Evolutionary conservation across 2,113 vertebrate genomes (phyloP).

Genomic region (Pogona vitticeps): DNA sequence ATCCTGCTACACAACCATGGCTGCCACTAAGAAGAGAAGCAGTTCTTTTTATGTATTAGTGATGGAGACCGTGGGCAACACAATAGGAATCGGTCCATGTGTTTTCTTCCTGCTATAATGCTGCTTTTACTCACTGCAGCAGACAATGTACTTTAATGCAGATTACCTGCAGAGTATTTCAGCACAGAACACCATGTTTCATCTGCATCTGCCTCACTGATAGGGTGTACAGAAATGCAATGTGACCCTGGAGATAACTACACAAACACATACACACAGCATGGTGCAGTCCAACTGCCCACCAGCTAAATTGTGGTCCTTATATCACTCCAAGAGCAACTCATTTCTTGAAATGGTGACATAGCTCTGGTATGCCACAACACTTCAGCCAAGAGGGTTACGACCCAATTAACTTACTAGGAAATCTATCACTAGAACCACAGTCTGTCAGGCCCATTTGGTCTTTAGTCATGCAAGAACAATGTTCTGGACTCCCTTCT

Average conservation of each 20-base stretch:
- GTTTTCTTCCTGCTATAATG: neutral
- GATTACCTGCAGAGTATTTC: neutral
- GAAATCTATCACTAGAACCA: neutral
- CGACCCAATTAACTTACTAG: neutral
- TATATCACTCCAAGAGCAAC: rapidly evolving
- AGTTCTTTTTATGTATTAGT: too few relatives aligned
- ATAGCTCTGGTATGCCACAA: neutral
- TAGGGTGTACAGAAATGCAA: rapidly evolving
- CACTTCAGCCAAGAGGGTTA: neutral
- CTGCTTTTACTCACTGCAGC: neutral
- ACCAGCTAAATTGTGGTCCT: rapidly evolving
- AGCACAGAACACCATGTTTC: rapidly evolving
- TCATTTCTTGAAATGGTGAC: neutral
- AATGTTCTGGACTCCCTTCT: neutral
- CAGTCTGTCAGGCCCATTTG: neutral
- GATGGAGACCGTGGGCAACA: rapidly evolving
- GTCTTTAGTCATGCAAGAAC: neutral
- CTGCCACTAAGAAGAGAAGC: neutral
- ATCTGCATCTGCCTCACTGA: neutral
- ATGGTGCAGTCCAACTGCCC: rapidly evolving
- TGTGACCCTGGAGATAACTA: neutral
- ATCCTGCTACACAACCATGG: neutral
- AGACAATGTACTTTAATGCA: neutral
- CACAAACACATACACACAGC: rapidly evolving
- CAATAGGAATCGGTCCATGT: neutral